Conservation (phyloP, 2,888 invertebrate species). For the Diplazon laetatorius region DNA sequence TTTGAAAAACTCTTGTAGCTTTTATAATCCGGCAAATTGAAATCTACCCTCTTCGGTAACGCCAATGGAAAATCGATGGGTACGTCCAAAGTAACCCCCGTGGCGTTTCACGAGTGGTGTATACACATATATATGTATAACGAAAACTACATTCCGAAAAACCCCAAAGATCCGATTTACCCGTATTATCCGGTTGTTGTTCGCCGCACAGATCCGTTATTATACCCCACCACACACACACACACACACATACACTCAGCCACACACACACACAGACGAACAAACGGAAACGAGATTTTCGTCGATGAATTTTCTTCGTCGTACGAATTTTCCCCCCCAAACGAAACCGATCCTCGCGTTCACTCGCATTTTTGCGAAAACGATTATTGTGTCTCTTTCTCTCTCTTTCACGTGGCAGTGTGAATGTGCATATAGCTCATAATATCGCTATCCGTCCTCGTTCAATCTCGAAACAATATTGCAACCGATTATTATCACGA, state of each 20-base stretch:
- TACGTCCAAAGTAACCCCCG: too few species aligned
- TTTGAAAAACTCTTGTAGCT: constrained; percentile 60
- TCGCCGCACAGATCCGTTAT: constrained; percentile 64
- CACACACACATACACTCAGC: constrained; percentile 54
- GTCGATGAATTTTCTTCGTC: constrained; percentile 32
- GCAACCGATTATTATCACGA: constrained; percentile 30
- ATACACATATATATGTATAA: constrained; percentile 31
- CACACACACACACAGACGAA: too few species aligned
- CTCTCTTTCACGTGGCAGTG: too few species aligned
- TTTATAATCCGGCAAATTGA: constrained; percentile 67
- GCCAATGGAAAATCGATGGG: constrained; percentile 38
- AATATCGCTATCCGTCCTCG: constrained; percentile 57
- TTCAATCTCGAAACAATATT: constrained; percentile 42
- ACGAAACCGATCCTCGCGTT: constrained; percentile 38
- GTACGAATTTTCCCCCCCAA: constrained; percentile 10
- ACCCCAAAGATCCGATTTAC: constrained; percentile 68
- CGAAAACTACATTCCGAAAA: constrained; percentile 34
- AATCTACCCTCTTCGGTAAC: constrained; percentile 63
- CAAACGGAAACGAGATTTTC: constrained; percentile 28
- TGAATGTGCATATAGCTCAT: too few species aligned
- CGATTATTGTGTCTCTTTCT: too few species aligned
- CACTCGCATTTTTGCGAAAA: constrained; percentile 14
- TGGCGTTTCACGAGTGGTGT: not conserved
- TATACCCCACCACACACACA: constrained; percentile 42
- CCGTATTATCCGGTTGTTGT: constrained; percentile 69